These are phyloP conservation scores for Ptychobarbus kaznakovi DNA, from an alignment of 2,797 vertebrate genomes.

Conservation along the genomic window DNA sequence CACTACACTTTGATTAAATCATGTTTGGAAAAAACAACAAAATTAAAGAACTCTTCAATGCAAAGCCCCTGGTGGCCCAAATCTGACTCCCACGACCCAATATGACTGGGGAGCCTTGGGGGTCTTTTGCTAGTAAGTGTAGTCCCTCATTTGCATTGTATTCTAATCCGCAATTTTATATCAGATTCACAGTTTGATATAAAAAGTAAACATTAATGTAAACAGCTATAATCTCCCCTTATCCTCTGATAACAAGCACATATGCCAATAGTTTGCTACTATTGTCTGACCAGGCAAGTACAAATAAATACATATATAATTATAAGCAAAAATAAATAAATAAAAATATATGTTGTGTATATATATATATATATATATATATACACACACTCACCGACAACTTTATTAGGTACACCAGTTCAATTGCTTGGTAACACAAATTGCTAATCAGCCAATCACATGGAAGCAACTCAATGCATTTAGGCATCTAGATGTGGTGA, in stretches of 20 bases:
- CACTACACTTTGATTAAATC: not conserved
- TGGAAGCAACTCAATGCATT: no score
- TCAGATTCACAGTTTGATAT: conserved; percentile 69
- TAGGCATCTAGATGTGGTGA: no score
- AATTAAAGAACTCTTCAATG: conserved; percentile 11
- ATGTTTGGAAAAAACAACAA: not conserved
- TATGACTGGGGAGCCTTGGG: conserved; percentile 62
- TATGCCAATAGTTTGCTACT: conserved; percentile 62
- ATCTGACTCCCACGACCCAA: conserved; percentile 27
- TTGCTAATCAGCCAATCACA: no score
- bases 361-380: no score
- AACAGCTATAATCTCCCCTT: conserved; percentile 72
- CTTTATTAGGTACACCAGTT: no score
- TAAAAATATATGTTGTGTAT: no score
- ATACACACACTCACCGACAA: no score
- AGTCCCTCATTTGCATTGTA: conserved; percentile 72
- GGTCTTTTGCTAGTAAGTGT: conserved; percentile 66
- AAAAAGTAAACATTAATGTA: conserved; percentile 70
- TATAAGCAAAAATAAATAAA: not conserved
- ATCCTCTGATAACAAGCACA: conserved; percentile 59
- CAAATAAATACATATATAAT: not conserved
- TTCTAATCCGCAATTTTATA: conserved; percentile 73
- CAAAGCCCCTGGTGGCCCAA: conserved; percentile 11
- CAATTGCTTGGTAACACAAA: no score
- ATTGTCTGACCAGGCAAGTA: not conserved